These are phyloP conservation scores for Oncorhynchus gorbuscha DNA, from an alignment of 2,113 vertebrate genomes.

Conservation along the genomic window DNA sequence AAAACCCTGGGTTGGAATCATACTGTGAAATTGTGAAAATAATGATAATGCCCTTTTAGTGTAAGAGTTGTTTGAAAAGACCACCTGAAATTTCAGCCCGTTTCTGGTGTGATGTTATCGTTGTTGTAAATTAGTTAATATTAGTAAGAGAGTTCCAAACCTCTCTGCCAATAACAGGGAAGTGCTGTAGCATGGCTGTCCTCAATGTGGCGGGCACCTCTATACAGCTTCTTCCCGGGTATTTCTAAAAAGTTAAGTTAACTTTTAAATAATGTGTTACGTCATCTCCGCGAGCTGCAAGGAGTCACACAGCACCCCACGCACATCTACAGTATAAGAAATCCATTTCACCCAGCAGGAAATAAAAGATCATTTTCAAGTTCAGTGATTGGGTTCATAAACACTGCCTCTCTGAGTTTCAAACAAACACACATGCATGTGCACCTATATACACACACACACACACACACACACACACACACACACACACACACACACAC, in stretches of 20 bases:
- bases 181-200: constrained; percentile 15
- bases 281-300: constrained; percentile 52
- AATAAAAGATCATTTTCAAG: constrained; percentile 57
- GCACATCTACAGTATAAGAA: constrained; percentile 56
- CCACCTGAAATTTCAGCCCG: no score
- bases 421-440: neutral
- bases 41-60: no score
- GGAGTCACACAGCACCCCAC: constrained; percentile 51
- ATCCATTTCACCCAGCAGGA: constrained; percentile 53
- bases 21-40: no score
- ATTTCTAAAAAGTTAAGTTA: constrained; percentile 49
- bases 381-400: constrained; percentile 57
- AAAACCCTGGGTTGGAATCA: no score
- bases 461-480: no score
- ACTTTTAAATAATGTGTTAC: constrained; percentile 61
- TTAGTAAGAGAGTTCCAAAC: no score
- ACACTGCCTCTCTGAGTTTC: constrained; percentile 21
- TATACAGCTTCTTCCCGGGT: constrained; percentile 32
- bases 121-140: no score
- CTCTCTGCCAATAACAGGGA: no score
- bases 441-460: no score
- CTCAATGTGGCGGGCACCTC: constrained; percentile 35
- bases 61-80: no score
- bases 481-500: no score
- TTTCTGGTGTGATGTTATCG: no score